Evolutionary conservation across 2,113 vertebrate genomes (phyloP).

Genomic region (Synodontis membranacea): DNA sequence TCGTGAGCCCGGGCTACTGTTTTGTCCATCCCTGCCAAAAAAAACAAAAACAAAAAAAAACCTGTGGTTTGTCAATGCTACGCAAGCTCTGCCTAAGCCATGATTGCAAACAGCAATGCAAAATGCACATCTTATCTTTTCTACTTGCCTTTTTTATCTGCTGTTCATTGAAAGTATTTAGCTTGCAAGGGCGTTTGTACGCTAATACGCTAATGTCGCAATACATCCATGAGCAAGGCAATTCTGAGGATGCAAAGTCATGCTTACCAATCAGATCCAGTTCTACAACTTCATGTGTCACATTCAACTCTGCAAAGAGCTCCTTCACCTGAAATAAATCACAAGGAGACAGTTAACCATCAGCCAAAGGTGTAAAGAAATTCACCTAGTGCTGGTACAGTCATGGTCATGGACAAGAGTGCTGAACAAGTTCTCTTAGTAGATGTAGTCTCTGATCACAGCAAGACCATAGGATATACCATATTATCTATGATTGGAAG

Average conservation of each 20-base stretch:
- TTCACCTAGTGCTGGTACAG: background rate
- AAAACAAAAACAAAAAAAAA: too few species aligned
- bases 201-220: background rate
- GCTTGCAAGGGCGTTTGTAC: background rate
- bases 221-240: background rate
- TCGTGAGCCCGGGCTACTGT: background rate
- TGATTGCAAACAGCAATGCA: background rate
- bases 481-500: too few species aligned
- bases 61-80: too few species aligned
- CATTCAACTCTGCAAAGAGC: conserved; percentile 82
- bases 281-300: conserved; percentile 81
- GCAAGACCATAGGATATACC: too few species aligned
- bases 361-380: background rate
- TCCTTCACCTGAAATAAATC: conserved; percentile 83
- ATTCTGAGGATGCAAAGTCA: background rate
- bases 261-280: conserved; percentile 87
- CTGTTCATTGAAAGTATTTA: background rate
- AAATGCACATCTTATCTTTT: background rate
- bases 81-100: background rate
- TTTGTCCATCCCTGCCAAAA: background rate
- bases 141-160: background rate
- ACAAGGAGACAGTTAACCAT: conserved; percentile 37
- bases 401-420: background rate
- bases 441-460: too few species aligned
- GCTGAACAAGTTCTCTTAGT: background rate